phyloP scores from a whole-genome alignment of 2,888 invertebrate species.

The Ischnura elegans region DNA sequence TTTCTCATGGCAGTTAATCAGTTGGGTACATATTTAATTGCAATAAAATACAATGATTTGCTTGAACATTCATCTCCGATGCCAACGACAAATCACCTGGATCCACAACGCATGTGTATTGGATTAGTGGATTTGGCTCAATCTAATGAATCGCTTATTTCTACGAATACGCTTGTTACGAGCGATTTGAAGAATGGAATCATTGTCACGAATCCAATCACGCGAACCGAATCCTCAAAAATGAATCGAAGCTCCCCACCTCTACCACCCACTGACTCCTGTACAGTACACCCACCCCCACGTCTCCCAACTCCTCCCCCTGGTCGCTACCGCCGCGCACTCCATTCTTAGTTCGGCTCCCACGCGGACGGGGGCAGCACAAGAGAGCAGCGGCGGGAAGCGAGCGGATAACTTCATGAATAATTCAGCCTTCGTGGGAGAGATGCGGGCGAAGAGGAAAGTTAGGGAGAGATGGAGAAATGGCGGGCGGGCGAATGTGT shows the following conservation, averaged over 20 bases:
- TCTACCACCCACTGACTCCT: background rate
- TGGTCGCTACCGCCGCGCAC: conserved; percentile 36
- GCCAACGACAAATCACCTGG: too few relatives aligned
- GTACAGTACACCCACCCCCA: background rate
- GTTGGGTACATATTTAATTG: too few relatives aligned
- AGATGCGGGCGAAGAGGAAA: background rate
- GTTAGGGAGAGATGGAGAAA: background rate
- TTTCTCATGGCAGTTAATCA: too few relatives aligned
- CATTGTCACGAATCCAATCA: conserved; percentile 48
- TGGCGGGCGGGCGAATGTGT: background rate
- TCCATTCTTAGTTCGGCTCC: conserved; percentile 66
- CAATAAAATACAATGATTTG: too few relatives aligned
- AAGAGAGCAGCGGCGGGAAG: conserved; percentile 64
- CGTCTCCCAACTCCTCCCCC: background rate
- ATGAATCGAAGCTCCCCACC: too few relatives aligned
- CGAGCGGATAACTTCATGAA: conserved; percentile 62
- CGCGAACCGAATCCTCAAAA: background rate
- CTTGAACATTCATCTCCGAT: too few relatives aligned
- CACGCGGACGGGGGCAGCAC: conserved; percentile 64
- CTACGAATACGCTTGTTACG: too few relatives aligned
- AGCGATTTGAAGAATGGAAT: too few relatives aligned
- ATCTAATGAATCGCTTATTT: too few relatives aligned
- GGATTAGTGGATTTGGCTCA: too few relatives aligned
- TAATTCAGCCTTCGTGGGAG: conserved; percentile 42
- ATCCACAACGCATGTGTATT: too few relatives aligned